Base-by-base conservation (phyloP, 2,113 vertebrate genomes). In the Colaptes auratus region DNA sequence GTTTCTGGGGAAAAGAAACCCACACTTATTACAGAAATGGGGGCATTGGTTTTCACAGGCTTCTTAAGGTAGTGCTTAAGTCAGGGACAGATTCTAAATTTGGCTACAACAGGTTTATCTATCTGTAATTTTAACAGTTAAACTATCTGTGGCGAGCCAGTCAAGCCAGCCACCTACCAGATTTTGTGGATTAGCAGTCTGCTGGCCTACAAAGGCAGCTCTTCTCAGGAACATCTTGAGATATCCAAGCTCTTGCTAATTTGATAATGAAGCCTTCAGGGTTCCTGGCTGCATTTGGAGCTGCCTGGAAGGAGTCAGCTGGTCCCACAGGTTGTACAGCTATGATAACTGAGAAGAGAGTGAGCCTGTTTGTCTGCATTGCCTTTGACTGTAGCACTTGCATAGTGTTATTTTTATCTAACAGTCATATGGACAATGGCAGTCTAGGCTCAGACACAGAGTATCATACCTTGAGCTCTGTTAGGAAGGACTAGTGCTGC, bases 371-470 rank as follows among this genome's bases (percentile, higher is more conserved):
- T 69, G 12, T 28, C 20, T 61, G 9, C 12, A 18, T 65, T 82
- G 20, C 4, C 31, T 83, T 89, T 63, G 44, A 73, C 35, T 27
- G 66, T 21, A 72, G 35, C 2, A 6, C 4, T 69, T 21, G 4
- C 8, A 20, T 52, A 24, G 53, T 46, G 13, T n/a, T 89, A 10
- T 59, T 87, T 93, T 76, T 73, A 19, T 35, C 44, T 66, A 42
- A 31, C 4, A 31, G 5, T 33, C 28, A 9, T 2, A 0, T 10
- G 7, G 28, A 21, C 13, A 59, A 39, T 8, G 14, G 18, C 14
- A 53, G 7, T 1, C 6, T 25, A 8, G 35, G 4, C 46, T 91
- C 46, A 56, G 50, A 63, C 15, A 56, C 31, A 46, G 9, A 33
- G 6, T 25, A 28, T 35, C 50, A 7, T 31, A 35, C 15, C 55